These are phyloP conservation scores for Nematopogon swammerdamellus DNA, from an alignment of 2,888 invertebrate genomes.

Conservation along the genomic window DNA sequence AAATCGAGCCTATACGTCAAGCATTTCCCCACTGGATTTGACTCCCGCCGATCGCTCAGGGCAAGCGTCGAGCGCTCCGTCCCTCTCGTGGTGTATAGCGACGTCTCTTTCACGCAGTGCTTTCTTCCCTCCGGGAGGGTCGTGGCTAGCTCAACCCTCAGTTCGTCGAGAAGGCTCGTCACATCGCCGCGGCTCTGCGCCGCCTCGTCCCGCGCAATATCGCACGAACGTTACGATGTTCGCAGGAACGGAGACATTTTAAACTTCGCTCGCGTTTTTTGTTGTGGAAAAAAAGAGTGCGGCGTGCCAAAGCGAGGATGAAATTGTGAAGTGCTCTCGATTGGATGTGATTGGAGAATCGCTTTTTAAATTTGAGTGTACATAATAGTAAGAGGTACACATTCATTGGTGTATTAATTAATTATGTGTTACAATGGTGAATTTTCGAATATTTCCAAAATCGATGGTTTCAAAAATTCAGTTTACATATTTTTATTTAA, in stretches of 20 bases:
- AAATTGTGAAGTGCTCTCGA: neutral
- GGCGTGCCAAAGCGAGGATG: neutral
- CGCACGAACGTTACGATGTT: neutral
- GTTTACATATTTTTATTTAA: too few relatives aligned
- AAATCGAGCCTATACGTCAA: neutral
- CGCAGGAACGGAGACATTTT: neutral
- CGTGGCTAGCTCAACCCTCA: neutral
- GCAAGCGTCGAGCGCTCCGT: neutral
- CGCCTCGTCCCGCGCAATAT: neutral
- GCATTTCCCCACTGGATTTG: neutral
- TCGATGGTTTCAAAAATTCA: too few relatives aligned
- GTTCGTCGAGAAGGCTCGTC: neutral
- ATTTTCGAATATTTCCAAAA: too few relatives aligned
- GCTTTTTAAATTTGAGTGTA: neutral
- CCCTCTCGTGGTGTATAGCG: neutral
- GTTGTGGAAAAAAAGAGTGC: neutral
- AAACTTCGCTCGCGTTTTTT: neutral
- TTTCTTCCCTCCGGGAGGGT: neutral
- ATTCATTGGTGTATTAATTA: too few relatives aligned
- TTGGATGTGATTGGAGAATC: neutral
- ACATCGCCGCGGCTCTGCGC: neutral
- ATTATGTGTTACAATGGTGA: too few relatives aligned
- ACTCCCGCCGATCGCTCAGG: neutral
- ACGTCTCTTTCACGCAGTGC: too few relatives aligned
- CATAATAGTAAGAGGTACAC: too few relatives aligned